These are phyloP conservation scores for Agelastica alni DNA, from an alignment of 2,888 invertebrate species.

Conservation along the genomic window DNA sequence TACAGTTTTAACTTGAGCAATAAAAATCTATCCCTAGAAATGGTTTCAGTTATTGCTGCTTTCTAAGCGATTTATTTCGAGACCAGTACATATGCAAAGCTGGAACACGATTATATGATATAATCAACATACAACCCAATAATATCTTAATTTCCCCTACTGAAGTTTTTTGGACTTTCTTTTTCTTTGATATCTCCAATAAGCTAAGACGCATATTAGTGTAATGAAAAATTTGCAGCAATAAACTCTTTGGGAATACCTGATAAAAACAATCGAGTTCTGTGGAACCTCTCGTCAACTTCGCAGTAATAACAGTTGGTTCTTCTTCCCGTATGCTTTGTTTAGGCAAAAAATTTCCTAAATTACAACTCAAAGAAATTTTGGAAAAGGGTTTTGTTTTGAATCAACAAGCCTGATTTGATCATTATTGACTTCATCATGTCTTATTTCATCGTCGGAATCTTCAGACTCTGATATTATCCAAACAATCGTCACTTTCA, in stretches of 20 bases:
- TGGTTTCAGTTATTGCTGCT: conserved; percentile 12
- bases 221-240: not conserved
- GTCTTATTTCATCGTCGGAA: not conserved
- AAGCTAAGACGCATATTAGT: not conserved
- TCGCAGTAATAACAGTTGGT: not conserved
- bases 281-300: not conserved
- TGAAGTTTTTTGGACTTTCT: not conserved
- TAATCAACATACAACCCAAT: not conserved
- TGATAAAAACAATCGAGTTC: not conserved
- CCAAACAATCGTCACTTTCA: not conserved
- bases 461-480: too few relatives aligned
- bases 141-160: not conserved
- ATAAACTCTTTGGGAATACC: not conserved
- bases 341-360: not conserved
- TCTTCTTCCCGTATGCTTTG: not conserved
- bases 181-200: not conserved
- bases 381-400: not conserved
- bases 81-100: not conserved
- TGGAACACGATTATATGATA: not conserved
- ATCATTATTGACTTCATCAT: not conserved
- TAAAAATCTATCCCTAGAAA: conserved; percentile 11
- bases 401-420: not conserved
- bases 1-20: conserved; percentile 14
- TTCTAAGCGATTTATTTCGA: not conserved
- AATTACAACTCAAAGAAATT: too few relatives aligned